Conservation (phyloP, 92 coral and sea anemone genomes). For the Parazoanthus atlanticus region DNA sequence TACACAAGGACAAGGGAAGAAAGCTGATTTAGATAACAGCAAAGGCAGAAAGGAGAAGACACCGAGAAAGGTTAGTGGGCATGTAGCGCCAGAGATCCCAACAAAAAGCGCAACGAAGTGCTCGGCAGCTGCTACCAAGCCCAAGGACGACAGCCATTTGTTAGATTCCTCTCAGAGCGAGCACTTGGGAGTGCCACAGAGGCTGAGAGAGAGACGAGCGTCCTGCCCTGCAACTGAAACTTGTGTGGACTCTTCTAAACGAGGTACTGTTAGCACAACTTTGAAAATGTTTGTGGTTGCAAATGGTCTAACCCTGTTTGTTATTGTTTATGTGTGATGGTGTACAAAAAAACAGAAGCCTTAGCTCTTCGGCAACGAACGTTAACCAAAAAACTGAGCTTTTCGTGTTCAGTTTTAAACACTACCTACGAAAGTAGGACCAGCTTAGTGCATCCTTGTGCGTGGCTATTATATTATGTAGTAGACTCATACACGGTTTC, state of each 20-base stretch:
- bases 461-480: too few relatives aligned
- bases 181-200: background rate
- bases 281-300: background rate
- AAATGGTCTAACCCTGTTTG: background rate
- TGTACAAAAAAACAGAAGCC: background rate
- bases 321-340: background rate
- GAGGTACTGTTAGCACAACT: background rate
- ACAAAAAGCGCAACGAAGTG: background rate
- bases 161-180: background rate
- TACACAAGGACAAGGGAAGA: background rate
- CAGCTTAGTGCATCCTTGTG: too few relatives aligned
- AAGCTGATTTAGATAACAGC: background rate
- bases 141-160: background rate
- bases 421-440: background rate
- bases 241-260: background rate
- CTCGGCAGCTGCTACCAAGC: background rate
- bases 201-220: background rate
- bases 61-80: background rate
- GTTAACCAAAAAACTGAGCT: too few relatives aligned
- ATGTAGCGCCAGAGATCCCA: background rate
- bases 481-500: too few relatives aligned
- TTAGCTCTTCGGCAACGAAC: too few relatives aligned
- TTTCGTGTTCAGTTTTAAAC: background rate
- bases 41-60: background rate
- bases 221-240: slow-evolving; percentile 22